phyloP scores from a whole-genome alignment of 2,797 vertebrate genomes.

The Tragelaphus eurycerus region DNA sequence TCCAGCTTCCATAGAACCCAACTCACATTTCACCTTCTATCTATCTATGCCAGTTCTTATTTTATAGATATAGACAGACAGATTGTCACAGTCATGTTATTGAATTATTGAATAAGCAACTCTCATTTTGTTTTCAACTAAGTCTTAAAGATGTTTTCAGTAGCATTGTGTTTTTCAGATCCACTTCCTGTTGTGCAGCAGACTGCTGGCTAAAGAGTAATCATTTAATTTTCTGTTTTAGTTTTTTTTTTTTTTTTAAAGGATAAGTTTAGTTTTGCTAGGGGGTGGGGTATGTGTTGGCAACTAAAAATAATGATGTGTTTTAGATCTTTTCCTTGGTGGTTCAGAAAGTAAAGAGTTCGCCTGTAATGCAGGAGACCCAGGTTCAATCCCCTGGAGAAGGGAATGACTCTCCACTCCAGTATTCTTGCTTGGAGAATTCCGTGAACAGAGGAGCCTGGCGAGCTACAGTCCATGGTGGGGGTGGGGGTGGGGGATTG shows the following conservation, averaged over 20 bases:
- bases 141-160: background rate
- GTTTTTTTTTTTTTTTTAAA: background rate
- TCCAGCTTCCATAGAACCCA: background rate
- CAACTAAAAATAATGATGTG: background rate
- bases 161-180: background rate
- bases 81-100: background rate
- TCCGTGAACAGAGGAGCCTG: background rate
- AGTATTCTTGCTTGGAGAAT: background rate
- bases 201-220: background rate
- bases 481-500: background rate
- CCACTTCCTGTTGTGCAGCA: background rate
- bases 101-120: background rate
- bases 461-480: background rate
- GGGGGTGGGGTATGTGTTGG: background rate
- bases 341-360: background rate
- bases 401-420: background rate
- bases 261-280: conserved; percentile 17
- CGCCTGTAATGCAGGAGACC: background rate
- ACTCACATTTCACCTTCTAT: background rate
- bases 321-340: background rate
- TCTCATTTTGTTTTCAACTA: background rate
- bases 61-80: background rate
- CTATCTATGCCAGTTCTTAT: background rate
- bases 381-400: background rate
- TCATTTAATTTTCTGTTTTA: conserved; percentile 13